Evolutionary conservation across 2,797 vertebrate genomes (phyloP).

Genomic region (Alca torda): DNA sequence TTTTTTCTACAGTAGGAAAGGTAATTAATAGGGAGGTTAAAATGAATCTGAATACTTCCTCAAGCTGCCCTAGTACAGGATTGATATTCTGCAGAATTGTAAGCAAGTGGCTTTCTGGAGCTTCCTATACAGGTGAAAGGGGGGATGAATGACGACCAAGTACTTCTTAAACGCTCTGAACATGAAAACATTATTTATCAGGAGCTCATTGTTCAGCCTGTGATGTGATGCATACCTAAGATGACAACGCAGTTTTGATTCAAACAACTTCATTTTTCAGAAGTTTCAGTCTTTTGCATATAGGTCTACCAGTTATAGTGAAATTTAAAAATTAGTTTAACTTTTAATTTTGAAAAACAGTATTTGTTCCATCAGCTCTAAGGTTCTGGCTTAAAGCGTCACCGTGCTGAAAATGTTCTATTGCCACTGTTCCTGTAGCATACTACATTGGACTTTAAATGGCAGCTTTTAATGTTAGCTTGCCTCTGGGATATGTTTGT

Average conservation of each 20-base stretch:
- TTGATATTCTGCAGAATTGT: neutral
- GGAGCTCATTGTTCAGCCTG: neutral
- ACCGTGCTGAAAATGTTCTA: neutral
- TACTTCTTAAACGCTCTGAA: neutral
- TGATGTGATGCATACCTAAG: neutral
- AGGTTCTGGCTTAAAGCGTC: neutral
- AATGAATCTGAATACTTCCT: neutral
- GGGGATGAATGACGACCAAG: neutral
- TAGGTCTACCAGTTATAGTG: neutral
- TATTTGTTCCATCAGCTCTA: neutral
- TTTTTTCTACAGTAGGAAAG: slow-evolving; percentile 97
- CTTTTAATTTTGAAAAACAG: neutral
- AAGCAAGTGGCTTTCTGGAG: neutral
- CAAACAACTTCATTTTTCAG: neutral
- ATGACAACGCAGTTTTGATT: neutral
- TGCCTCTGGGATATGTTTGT: neutral
- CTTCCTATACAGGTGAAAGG: neutral
- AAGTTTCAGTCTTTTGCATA: neutral
- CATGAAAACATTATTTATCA: neutral
- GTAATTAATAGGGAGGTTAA: slow-evolving; percentile 63
- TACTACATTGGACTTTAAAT: neutral
- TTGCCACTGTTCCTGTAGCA: neutral
- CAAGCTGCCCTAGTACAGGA: neutral
- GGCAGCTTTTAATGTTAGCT: neutral
- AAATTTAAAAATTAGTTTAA: neutral